Evolutionary conservation across 2,888 invertebrate species (phyloP).

Genomic region (Tipula unca): DNA sequence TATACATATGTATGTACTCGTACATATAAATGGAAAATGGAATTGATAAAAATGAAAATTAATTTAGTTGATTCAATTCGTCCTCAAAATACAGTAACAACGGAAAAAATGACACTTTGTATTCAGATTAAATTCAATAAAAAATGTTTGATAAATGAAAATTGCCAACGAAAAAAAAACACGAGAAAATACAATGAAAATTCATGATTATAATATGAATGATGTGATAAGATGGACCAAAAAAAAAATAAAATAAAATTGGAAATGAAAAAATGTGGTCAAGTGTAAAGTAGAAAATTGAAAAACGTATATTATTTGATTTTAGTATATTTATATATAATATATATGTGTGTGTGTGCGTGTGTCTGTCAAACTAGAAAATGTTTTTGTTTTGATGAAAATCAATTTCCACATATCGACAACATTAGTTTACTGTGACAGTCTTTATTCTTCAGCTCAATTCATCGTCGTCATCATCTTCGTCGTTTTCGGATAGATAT

Average conservation of each 20-base stretch:
- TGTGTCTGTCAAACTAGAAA: not conserved
- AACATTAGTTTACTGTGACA: not conserved
- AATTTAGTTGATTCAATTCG: not conserved
- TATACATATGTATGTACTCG: too few species aligned
- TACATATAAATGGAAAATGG: not conserved
- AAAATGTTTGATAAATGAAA: not conserved
- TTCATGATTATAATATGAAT: not conserved
- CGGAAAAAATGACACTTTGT: not conserved
- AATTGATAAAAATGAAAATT: not conserved
- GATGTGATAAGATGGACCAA: not conserved
- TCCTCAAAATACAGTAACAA: not conserved
- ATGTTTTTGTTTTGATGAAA: not conserved
- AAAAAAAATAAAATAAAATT: not conserved
- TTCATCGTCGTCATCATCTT: not conserved
- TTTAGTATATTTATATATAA: not conserved
- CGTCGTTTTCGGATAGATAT: not conserved
- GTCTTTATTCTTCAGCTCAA: not conserved
- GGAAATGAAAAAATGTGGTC: not conserved
- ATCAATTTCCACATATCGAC: not conserved
- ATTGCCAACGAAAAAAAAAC: not conserved
- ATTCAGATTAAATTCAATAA: constrained; percentile 8
- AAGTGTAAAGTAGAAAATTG: constrained; percentile 2
- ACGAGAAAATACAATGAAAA: not conserved
- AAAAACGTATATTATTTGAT: not conserved
- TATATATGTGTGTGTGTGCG: not conserved